Percentiles rank a stretch among this genome's conserved stretches.
These are phyloP conservation scores for Diorhabda sublineata DNA, from an alignment of 1,140 invertebrate species.

Conservation along the genomic window DNA sequence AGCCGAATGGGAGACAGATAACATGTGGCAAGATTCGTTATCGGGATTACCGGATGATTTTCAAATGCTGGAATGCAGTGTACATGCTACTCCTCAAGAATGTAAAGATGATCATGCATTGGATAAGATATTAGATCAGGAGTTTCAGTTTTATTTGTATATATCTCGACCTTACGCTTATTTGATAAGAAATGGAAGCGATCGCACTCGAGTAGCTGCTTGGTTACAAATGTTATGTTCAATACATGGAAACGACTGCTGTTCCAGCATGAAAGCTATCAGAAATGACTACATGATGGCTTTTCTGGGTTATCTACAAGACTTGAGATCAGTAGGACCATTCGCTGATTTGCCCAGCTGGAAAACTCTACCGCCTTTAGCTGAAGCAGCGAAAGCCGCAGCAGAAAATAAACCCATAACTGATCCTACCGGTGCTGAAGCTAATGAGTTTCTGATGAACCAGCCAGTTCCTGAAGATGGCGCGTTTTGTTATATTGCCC, in stretches of 20 bases:
- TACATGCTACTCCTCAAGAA: slow-evolving; percentile 34
- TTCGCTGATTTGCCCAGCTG: slow-evolving; percentile 47
- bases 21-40: slow-evolving; percentile 41
- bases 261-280: slow-evolving; percentile 48
- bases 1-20: slow-evolving; percentile 44
- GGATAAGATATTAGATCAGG: slow-evolving; percentile 46
- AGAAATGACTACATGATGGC: slow-evolving; percentile 51
- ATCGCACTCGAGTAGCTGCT: slow-evolving; percentile 43
- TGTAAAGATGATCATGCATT: slow-evolving; percentile 41
- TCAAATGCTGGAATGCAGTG: slow-evolving; percentile 36
- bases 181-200: slow-evolving; percentile 38
- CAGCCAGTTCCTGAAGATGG: slow-evolving; percentile 49
- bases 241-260: slow-evolving; percentile 40
- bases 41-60: slow-evolving; percentile 39
- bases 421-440: slow-evolving; percentile 46
- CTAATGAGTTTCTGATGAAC: slow-evolving; percentile 46
- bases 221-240: slow-evolving; percentile 49
- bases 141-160: slow-evolving; percentile 48
- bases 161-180: slow-evolving; percentile 45
- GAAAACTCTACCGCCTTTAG: slow-evolving; percentile 42
- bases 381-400: slow-evolving; percentile 43
- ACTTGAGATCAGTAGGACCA: slow-evolving; percentile 44
- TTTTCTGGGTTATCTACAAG: slow-evolving; percentile 43
- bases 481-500: slow-evolving; percentile 51
- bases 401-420: slow-evolving; percentile 45